These are phyloP conservation scores for Cryptotis parvus DNA, from an alignment of 2,113 vertebrate genomes.

Conservation along the genomic window DNA sequence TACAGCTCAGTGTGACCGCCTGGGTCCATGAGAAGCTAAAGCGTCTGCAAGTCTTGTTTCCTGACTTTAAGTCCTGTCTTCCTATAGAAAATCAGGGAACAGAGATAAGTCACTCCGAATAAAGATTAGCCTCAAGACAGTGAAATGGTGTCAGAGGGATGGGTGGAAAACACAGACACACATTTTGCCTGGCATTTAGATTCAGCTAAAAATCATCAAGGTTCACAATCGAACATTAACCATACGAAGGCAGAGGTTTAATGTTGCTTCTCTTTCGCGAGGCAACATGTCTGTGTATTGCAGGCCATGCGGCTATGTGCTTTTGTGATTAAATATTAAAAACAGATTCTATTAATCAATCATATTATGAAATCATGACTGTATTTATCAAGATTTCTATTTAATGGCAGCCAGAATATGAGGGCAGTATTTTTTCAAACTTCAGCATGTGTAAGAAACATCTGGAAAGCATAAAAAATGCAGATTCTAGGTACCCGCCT, in stretches of 20 bases:
- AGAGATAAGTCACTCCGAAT: conserved; percentile 53
- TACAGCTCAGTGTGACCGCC: conserved; percentile 75
- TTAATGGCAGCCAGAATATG: conserved; percentile 62
- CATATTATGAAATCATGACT: conserved; percentile 23
- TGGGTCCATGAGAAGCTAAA: conserved; percentile 52
- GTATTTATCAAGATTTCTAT: conserved; percentile 63
- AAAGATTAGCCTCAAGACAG: conserved; percentile 62
- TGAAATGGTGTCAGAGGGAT: background rate
- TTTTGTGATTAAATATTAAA: conserved; percentile 51
- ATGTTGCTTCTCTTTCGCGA: conserved; percentile 45
- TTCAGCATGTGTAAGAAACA: conserved; percentile 34
- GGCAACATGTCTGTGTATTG: conserved; percentile 6
- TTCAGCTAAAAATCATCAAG: conserved; percentile 64
- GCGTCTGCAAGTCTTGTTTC: conserved; percentile 48
- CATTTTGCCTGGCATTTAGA: conserved; percentile 27
- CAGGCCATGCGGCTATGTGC: background rate
- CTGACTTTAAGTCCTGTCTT: conserved; percentile 57
- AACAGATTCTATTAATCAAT: conserved; percentile 51
- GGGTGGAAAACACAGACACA: conserved; percentile 8
- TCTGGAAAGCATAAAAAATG: conserved; percentile 65
- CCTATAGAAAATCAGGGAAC: conserved; percentile 52
- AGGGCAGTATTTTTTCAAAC: conserved; percentile 37
- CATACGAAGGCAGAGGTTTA: background rate
- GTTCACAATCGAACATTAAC: conserved; percentile 75
- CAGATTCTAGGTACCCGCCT: conserved; percentile 51